These are phyloP conservation scores for Agrochola circellaris DNA, from an alignment of 2,888 invertebrate genomes.

Conservation along the genomic window DNA sequence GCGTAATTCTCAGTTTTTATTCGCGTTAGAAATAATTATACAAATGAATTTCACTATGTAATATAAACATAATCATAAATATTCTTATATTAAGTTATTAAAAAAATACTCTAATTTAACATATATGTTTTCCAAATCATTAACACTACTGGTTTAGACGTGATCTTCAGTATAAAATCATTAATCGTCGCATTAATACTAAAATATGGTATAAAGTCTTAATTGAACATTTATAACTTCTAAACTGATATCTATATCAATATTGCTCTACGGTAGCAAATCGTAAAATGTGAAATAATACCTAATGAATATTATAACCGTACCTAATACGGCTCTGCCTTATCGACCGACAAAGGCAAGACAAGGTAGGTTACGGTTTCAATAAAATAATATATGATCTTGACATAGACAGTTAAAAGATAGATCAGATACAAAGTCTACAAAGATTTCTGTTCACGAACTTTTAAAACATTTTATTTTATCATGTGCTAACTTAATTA, in stretches of 20 bases:
- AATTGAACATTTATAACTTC: slow-evolving; percentile 31
- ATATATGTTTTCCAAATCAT: no score
- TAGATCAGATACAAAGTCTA: slow-evolving; percentile 16
- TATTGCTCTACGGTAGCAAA: slow-evolving; percentile 27
- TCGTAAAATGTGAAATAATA: slow-evolving; percentile 28
- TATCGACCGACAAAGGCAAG: slow-evolving; percentile 51
- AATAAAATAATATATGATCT: slow-evolving; percentile 57
- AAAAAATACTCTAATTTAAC: no score
- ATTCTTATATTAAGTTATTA: no score
- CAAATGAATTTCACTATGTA: no score
- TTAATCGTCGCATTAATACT: neutral
- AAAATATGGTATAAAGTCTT: slow-evolving; percentile 30
- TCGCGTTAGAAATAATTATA: no score
- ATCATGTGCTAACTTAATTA: slow-evolving; percentile 63
- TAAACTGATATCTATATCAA: slow-evolving; percentile 29
- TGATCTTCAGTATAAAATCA: no score
- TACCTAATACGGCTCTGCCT: slow-evolving; percentile 47
- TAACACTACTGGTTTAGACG: no score
- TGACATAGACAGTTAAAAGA: slow-evolving; percentile 36
- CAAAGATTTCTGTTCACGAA: slow-evolving; percentile 42
- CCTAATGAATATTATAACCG: slow-evolving; percentile 28
- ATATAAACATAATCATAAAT: no score
- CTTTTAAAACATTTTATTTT: slow-evolving; percentile 52
- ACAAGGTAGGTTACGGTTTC: slow-evolving; percentile 51
- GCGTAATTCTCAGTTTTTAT: no score